Conservation (phyloP, 2,797 vertebrate species). For the Tauraco hartlaubi region DNA sequence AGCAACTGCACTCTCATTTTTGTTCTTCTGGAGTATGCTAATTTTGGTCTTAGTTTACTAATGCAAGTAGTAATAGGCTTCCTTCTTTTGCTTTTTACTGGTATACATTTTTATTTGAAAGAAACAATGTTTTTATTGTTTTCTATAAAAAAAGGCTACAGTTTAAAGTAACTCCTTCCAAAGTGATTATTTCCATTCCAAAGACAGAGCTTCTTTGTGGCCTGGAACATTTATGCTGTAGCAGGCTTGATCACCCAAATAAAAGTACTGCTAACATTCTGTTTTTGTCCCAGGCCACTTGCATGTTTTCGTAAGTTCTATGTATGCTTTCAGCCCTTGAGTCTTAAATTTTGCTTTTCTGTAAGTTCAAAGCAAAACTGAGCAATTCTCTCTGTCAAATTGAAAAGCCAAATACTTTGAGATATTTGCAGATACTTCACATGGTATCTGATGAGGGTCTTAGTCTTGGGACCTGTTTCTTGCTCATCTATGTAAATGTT, state of each 20-base stretch:
- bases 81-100: not conserved
- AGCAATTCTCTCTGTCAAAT: not conserved
- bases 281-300: not conserved
- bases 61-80: not conserved
- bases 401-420: not conserved
- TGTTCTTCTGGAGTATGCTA: not conserved
- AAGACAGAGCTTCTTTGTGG: not conserved
- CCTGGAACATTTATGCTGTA: not conserved
- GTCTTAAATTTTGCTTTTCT: not conserved
- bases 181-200: not conserved
- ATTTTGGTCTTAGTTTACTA: not conserved
- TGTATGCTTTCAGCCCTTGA: not conserved
- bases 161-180: not conserved
- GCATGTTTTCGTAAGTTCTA: not conserved
- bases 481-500: not conserved
- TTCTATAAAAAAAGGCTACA: not conserved
- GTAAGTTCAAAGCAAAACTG: not conserved
- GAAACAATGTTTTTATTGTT: not conserved
- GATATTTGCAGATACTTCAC: not conserved
- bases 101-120: not conserved
- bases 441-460: not conserved
- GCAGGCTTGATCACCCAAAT: not conserved
- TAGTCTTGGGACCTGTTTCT: not conserved
- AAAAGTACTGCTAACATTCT: not conserved
- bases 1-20: not conserved